Evolutionary conservation across 2,888 invertebrate genomes (phyloP).

Genomic region (Sinelater perroti): DNA sequence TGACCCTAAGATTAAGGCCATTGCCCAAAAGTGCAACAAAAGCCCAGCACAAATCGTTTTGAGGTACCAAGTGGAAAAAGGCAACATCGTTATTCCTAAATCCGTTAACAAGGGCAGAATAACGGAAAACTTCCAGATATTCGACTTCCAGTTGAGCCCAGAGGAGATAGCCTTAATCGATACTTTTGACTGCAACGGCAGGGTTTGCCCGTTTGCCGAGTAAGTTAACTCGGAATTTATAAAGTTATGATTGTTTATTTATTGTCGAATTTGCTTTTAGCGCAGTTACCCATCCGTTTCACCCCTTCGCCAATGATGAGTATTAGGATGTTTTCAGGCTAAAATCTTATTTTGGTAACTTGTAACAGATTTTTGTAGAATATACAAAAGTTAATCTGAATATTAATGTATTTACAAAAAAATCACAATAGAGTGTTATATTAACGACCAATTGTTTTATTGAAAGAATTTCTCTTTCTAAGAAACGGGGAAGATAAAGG

Average conservation of each 20-base stretch:
- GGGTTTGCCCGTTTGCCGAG: constrained; percentile 71
- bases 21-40: constrained; percentile 72
- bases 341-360: too few species aligned
- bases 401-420: too few species aligned
- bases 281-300: constrained; percentile 62
- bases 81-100: constrained; percentile 81
- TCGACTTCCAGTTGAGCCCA: constrained; percentile 74
- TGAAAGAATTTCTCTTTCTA: too few species aligned
- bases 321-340: too few species aligned
- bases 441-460: too few species aligned
- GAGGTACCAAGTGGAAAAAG: constrained; percentile 72
- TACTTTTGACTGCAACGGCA: constrained; percentile 75
- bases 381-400: too few species aligned
- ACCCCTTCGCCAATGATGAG: constrained; percentile 68
- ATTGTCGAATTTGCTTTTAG: constrained; percentile 73
- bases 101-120: constrained; percentile 78
- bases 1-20: constrained; percentile 72
- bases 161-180: constrained; percentile 75
- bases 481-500: too few species aligned
- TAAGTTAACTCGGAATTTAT: constrained; percentile 67
- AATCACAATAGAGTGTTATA: too few species aligned
- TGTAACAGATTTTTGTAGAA: too few species aligned
- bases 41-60: constrained; percentile 76
- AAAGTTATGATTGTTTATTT: constrained; percentile 61
- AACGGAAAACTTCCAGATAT: constrained; percentile 74